Percentiles rank a stretch among this genome's conserved stretches.
Conservation (phyloP, 1,140 invertebrate genomes). For the Nautilus pompilius region DNA sequence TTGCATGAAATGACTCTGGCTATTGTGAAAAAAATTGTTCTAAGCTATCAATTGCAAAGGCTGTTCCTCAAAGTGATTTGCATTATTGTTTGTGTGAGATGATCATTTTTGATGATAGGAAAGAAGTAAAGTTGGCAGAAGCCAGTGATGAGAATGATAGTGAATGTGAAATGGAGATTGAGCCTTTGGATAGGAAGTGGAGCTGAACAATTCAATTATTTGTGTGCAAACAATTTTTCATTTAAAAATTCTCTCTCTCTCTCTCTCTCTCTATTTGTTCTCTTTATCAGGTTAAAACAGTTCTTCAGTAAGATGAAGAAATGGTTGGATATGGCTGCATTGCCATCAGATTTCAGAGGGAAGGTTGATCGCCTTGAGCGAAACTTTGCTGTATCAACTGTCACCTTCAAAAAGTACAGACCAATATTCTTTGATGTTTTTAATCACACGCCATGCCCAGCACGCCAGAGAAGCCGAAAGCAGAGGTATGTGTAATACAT, state of each 20-base stretch:
- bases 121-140: too few relatives aligned
- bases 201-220: too few relatives aligned
- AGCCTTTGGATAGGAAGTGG: too few relatives aligned
- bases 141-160: too few relatives aligned
- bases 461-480: constrained; percentile 67
- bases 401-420: constrained; percentile 90
- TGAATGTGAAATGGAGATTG: too few relatives aligned
- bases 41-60: too few relatives aligned
- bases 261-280: neutral
- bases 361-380: constrained; percentile 84
- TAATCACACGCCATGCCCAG: constrained; percentile 54
- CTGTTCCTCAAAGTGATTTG: too few relatives aligned
- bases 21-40: too few relatives aligned
- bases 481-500: constrained; percentile 66
- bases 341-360: constrained; percentile 77
- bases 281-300: constrained; percentile 74
- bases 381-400: constrained; percentile 92
- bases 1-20: too few relatives aligned
- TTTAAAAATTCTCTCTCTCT: too few relatives aligned
- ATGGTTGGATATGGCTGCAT: constrained; percentile 92
- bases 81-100: too few relatives aligned
- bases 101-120: too few relatives aligned
- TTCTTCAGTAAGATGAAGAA: constrained; percentile 95
- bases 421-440: constrained; percentile 71
- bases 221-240: neutral